Evolutionary conservation across 2,888 invertebrate species (phyloP), one percentile per base, ranked within the genome.

Genomic region (Lochmaea crataegi): DNA sequence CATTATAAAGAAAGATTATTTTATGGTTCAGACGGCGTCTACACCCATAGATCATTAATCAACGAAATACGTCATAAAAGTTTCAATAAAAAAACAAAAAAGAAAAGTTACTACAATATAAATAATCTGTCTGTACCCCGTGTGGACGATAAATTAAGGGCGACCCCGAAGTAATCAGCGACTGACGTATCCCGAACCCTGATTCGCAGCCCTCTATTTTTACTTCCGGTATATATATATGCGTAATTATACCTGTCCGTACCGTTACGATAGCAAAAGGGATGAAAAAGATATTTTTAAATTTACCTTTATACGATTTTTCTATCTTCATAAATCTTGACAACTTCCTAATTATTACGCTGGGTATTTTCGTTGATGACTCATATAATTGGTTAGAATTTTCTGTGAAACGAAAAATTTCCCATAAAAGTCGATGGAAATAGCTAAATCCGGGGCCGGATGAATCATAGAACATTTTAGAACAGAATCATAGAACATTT

Each of bases 21-120:
- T 69, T 69, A 69, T 32, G 18, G 53, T 32, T 41, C 11, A 14
- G 60, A 57, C 41, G 16, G 12, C 60, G 64, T 64, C 53, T 41
- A 69, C 69, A 64, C 60, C 60, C 65, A 57, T 57, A 71, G 32
- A 56, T 68, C 67, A 75, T 75, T 77, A 77, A 78, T 78, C 76
- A 80, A 69, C 73, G 65, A 77, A 76, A 75, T 68, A 73, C 74
- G 75, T 69, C 73, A 75, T 76, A 76, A 77, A 79, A 73, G 75
- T 73, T 76, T 76, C 80, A 77, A 79, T 80, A 79, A 80, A 79
- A n/a, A n/a, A n/a, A n/a, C n/a, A n/a, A n/a, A n/a, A n/a, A n/a
- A n/a, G n/a, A n/a, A n/a, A n/a, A n/a, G n/a, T n/a, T n/a, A n/a
- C n/a, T n/a, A n/a, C n/a, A n/a, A n/a, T n/a, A n/a, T n/a, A n/a